Evolutionary conservation across 2,113 vertebrate genomes (phyloP), one percentile per base, ranked within the genome.

Genomic region (Benitochromis conjunctus): DNA sequence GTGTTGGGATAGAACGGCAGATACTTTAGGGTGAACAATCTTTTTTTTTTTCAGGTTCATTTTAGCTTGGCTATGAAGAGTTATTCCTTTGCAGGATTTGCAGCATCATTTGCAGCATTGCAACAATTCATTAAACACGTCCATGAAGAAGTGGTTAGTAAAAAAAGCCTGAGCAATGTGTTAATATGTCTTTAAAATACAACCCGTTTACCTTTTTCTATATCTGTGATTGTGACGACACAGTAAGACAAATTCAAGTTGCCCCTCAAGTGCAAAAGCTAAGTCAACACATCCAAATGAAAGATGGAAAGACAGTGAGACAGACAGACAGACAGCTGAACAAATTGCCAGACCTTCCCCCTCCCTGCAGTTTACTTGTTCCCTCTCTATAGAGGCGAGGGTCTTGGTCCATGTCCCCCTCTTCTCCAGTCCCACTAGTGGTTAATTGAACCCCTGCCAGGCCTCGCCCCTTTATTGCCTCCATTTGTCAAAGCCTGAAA

Each of bases 371-470:
- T 91, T 92, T 92, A 88, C 92, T 95, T 95, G 94, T 95, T 93
- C 86, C 69, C 48, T 88, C 90, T 89, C 88, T 93, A 92, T 92
- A 90, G 93, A 92, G 80, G 79, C 89, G 83, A 92, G 89, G 90
- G 79, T 94, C 90, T 89, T 91, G 86, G 92, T 91, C 89, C 88
- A 41, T 92, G 85, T 90, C 92, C 92, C 92, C 88, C 89, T 91
- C 91, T 83, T 88, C 88, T 88, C 87, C 84, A 87, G 62, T 87
- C 79, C 85, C 92, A 92, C 89, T 92, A 93, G 92, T 93, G 94
- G 94, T 95, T 96, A 95, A 95, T 95, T 94, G 94, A 95, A 92
- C 93, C 90, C 93, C 92, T 93, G 95, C 93, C 94, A 95, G 90
- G 93, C 89, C 94, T 92, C 91, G 89, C 92, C 94, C 93, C 89